Conservation (phyloP, 1,140 invertebrate species). For the Psix sp. region DNA sequence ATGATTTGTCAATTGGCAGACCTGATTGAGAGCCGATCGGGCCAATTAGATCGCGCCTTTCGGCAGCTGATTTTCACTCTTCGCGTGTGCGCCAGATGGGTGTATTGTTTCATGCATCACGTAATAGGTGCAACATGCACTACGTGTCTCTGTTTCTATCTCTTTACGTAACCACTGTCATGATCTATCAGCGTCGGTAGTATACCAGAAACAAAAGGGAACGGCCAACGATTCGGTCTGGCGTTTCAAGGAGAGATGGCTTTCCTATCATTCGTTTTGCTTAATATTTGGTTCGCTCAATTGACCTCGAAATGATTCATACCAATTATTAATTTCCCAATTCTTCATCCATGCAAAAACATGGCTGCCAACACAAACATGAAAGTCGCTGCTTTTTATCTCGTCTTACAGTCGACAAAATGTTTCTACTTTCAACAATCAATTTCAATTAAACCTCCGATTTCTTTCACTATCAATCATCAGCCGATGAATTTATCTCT, state of each 20-base stretch:
- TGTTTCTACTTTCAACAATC: too few species aligned
- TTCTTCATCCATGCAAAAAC: constrained; percentile 9
- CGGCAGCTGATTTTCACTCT: constrained; percentile 23
- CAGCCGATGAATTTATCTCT: too few species aligned
- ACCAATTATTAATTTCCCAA: constrained; percentile 44
- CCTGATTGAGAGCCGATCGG: too few species aligned
- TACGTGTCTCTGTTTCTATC: constrained; percentile 50
- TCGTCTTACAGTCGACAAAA: too few species aligned
- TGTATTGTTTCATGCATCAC: constrained; percentile 41
- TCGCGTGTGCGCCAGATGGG: constrained; percentile 14
- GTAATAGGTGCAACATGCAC: constrained; percentile 40
- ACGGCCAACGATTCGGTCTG: constrained; percentile 52
- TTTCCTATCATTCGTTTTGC: constrained; percentile 59
- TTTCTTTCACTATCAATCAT: too few species aligned
- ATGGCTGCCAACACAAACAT: too few species aligned
- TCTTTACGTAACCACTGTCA: constrained; percentile 56
- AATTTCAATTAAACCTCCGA: too few species aligned
- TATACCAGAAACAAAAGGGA: constrained; percentile 59
- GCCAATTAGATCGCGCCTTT: too few species aligned
- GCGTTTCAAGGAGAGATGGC: constrained; percentile 63
- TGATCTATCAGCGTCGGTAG: constrained; percentile 54
- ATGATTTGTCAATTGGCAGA: too few species aligned
- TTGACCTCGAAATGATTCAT: constrained; percentile 50
- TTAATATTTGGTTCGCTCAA: constrained; percentile 39
- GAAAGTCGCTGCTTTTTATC: too few species aligned